Percentiles rank a stretch among this genome's conserved stretches.
Evolutionary conservation across 2,888 invertebrate genomes (phyloP).

Genomic region (Epinotia nisella): DNA sequence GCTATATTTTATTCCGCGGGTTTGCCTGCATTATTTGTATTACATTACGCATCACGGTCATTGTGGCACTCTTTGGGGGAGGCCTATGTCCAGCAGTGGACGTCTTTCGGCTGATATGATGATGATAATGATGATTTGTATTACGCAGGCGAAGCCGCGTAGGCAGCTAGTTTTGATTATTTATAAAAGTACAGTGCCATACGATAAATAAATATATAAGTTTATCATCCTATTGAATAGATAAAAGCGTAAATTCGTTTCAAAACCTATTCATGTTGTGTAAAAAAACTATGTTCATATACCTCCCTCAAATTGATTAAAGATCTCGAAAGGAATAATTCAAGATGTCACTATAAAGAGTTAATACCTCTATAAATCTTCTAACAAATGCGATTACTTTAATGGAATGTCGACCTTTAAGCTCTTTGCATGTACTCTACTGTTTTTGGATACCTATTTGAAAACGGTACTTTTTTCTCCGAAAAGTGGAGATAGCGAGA

Average conservation of each 20-base stretch:
- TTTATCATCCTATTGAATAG: not conserved
- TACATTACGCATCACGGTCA: no score
- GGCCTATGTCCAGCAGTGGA: no score
- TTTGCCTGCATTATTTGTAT: no score
- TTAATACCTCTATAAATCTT: conserved; percentile 35
- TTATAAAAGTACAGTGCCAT: no score
- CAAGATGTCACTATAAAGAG: conserved; percentile 36
- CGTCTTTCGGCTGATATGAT: no score
- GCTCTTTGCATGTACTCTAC: conserved; percentile 19
- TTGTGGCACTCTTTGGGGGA: no score
- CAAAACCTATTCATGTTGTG: not conserved
- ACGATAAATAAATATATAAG: no score
- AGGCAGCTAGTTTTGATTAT: no score
- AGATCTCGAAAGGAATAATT: conserved; percentile 20
- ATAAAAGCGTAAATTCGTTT: not conserved
- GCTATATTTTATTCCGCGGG: no score
- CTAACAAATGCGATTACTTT: conserved; percentile 36
- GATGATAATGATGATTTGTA: no score
- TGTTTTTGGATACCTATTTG: not conserved
- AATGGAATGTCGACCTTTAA: conserved; percentile 39
- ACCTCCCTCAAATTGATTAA: conserved; percentile 31
- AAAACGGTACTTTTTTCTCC: not conserved
- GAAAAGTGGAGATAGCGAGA: not conserved
- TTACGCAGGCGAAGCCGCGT: no score
- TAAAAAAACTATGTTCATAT: not conserved